phyloP scores from a whole-genome alignment of 2,888 invertebrate genomes.

The Luperina testacea region DNA sequence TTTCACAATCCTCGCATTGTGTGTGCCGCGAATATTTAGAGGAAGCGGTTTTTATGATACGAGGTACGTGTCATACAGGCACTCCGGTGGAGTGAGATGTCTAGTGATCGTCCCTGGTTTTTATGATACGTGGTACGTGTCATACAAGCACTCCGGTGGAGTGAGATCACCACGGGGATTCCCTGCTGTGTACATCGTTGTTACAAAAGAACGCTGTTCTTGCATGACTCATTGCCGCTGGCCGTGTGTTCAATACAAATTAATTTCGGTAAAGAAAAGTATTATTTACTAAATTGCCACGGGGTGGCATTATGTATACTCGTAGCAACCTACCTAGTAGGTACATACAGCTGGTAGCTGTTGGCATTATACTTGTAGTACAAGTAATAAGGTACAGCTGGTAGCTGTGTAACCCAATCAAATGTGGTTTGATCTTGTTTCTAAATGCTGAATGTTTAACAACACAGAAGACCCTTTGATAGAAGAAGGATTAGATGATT shows the following conservation, averaged over 20 bases:
- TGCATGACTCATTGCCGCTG: not conserved
- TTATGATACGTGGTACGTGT: too few species aligned
- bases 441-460: not conserved
- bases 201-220: not conserved
- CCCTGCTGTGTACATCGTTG: too few species aligned
- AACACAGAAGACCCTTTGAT: not conserved
- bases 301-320: not conserved
- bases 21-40: too few species aligned
- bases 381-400: too few species aligned
- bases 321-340: not conserved
- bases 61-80: slow-evolving; percentile 19
- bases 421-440: not conserved
- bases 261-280: too few species aligned
- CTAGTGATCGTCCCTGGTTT: too few species aligned
- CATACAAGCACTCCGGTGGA: too few species aligned
- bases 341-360: slow-evolving; percentile 1
- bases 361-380: too few species aligned
- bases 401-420: not conserved
- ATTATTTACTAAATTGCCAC: not conserved
- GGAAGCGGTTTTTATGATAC: slow-evolving; percentile 9
- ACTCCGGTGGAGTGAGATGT: slow-evolving; percentile 23
- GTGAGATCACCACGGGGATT: not conserved
- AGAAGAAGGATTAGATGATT: slow-evolving; percentile 17
- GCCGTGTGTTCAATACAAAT: not conserved
- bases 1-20: too few species aligned